phyloP scores from a whole-genome alignment of 2,113 vertebrate genomes.

The Natator depressus region DNA sequence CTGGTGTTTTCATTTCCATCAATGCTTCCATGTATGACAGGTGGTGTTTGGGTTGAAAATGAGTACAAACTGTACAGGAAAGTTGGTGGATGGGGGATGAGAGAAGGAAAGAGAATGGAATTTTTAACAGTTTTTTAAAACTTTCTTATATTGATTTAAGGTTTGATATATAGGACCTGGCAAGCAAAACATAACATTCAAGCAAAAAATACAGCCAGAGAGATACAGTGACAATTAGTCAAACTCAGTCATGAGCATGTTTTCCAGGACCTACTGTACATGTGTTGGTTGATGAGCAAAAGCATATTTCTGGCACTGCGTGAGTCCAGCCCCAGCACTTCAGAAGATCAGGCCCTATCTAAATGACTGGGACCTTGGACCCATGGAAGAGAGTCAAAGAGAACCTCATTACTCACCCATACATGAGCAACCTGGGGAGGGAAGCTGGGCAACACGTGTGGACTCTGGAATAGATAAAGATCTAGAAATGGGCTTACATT shows the following conservation, averaged over 20 bases:
- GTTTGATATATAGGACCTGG: background rate
- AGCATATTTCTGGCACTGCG: background rate
- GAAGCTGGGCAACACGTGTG: background rate
- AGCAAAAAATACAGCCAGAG: background rate
- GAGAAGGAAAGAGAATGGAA: background rate
- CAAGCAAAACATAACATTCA: background rate
- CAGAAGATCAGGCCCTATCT: background rate
- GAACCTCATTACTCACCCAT: background rate
- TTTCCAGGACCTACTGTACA: background rate
- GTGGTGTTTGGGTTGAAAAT: constrained; percentile 10
- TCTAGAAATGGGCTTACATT: rapidly evolving
- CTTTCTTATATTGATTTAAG: background rate
- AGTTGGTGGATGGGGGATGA: background rate
- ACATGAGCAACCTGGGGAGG: background rate
- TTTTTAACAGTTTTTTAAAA: background rate
- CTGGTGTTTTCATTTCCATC: constrained; percentile 30
- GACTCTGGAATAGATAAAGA: background rate
- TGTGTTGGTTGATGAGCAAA: background rate
- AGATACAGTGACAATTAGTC: background rate
- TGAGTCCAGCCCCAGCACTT: background rate
- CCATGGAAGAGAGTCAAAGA: background rate
- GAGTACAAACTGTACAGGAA: background rate
- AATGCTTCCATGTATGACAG: background rate
- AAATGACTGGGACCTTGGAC: background rate
- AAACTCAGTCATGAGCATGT: background rate